Conservation (phyloP, 2,888 invertebrate species). For the Dorcus hopei region DNA sequence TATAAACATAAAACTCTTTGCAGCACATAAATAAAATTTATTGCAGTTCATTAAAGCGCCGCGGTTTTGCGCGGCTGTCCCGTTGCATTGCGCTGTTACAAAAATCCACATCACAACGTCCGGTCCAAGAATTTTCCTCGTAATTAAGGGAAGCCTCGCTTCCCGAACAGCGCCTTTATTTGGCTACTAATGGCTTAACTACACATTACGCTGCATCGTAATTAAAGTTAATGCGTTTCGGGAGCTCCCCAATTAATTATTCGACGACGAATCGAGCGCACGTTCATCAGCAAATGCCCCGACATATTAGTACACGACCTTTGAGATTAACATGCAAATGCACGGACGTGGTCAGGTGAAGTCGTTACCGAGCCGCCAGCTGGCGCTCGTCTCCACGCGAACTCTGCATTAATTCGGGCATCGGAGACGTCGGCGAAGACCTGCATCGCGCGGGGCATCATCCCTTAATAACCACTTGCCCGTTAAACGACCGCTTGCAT, state of each 20-base stretch:
- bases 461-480: neutral
- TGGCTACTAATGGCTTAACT: slow-evolving; percentile 34
- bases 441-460: neutral
- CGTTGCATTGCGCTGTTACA: neutral
- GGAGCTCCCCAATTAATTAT: slow-evolving; percentile 36
- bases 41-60: slow-evolving; percentile 15
- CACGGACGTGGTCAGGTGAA: slow-evolving; percentile 24
- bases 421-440: slow-evolving; percentile 17
- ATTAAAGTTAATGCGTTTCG: slow-evolving; percentile 36
- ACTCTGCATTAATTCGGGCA: slow-evolving; percentile 28
- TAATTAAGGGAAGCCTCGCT: slow-evolving; percentile 13
- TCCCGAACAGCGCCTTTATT: slow-evolving; percentile 29
- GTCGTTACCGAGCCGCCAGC: slow-evolving; percentile 23
- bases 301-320: slow-evolving; percentile 33
- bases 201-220: slow-evolving; percentile 34
- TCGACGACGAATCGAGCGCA: slow-evolving; percentile 32
- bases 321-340: slow-evolving; percentile 37
- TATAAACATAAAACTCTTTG: slow-evolving; percentile 17
- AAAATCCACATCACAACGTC: neutral
- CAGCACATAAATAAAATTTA: slow-evolving; percentile 18
- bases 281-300: slow-evolving; percentile 31
- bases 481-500: neutral
- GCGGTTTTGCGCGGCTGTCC: neutral
- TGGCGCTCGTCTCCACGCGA: slow-evolving; percentile 32
- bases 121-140: slow-evolving; percentile 2